These are phyloP conservation scores for Dicycla oo DNA, from an alignment of 2,888 invertebrate species.

Conservation along the genomic window DNA sequence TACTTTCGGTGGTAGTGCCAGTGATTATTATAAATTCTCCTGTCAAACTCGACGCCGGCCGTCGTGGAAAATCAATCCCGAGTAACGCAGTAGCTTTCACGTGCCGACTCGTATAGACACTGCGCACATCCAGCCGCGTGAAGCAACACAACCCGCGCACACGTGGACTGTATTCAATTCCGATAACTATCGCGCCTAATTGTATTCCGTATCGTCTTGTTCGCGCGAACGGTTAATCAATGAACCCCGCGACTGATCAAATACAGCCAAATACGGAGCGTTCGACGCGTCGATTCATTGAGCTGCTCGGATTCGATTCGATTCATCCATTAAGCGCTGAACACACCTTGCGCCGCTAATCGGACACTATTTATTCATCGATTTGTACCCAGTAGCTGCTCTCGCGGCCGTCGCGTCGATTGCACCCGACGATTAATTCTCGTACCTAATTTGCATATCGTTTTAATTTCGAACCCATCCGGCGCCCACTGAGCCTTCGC, in stretches of 20 bases:
- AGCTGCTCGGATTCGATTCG: conserved; percentile 78
- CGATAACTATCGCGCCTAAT: conserved; percentile 66
- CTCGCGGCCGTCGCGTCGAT: conserved; percentile 84
- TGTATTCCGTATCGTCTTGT: conserved; percentile 70
- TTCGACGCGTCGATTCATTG: conserved; percentile 78
- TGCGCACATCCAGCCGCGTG: conserved; percentile 27
- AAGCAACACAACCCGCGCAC: conserved; percentile 35
- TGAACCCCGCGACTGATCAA: conserved; percentile 78
- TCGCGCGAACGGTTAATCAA: conserved; percentile 76
- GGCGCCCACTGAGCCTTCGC: conserved; percentile 86
- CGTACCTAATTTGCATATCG: conserved; percentile 86
- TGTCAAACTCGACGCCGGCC: conserved; percentile 77
- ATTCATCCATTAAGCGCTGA: conserved; percentile 81
- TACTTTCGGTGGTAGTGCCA: conserved; percentile 83
- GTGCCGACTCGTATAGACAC: conserved; percentile 62
- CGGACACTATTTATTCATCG: conserved; percentile 87
- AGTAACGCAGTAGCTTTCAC: conserved; percentile 80
- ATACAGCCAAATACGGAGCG: conserved; percentile 78
- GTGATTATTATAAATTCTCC: conserved; percentile 84
- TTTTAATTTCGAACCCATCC: conserved; percentile 88
- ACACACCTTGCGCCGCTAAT: conserved; percentile 84
- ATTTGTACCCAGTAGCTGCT: conserved; percentile 86
- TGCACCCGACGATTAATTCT: conserved; percentile 86
- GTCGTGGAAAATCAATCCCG: conserved; percentile 75
- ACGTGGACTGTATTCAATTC: conserved; percentile 54